Evolutionary conservation across 2,888 invertebrate species (phyloP).

Genomic region (Luperina nickerlii): DNA sequence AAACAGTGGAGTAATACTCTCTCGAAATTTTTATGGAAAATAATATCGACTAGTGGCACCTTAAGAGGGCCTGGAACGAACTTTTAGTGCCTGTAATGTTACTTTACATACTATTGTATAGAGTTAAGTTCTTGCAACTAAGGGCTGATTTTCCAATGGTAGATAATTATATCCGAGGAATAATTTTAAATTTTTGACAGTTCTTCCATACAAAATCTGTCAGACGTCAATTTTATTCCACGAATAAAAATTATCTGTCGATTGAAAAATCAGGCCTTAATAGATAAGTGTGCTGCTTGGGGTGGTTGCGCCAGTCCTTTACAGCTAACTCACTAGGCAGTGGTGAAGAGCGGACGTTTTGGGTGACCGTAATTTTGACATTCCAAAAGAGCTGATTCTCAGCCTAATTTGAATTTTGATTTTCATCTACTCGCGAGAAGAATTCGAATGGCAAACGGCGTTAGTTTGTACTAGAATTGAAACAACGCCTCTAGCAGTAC

Average conservation of each 20-base stretch:
- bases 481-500: neutral
- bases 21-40: no score
- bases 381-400: neutral
- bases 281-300: neutral
- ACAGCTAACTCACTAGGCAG: neutral
- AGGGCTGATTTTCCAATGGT: no score
- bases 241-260: no score
- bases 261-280: neutral
- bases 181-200: no score
- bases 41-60: no score
- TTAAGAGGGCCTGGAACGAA: no score
- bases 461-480: neutral
- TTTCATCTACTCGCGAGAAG: neutral
- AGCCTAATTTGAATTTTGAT: neutral
- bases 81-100: neutral
- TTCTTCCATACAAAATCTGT: no score
- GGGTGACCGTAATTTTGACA: neutral
- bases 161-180: no score
- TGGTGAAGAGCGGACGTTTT: neutral
- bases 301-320: neutral
- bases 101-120: no score
- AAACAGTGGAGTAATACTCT: no score
- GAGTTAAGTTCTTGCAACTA: no score
- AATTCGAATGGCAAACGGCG: neutral
- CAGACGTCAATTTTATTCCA: no score